Conservation (phyloP, 2,888 invertebrate genomes). For the Uloborus plumipes region DNA sequence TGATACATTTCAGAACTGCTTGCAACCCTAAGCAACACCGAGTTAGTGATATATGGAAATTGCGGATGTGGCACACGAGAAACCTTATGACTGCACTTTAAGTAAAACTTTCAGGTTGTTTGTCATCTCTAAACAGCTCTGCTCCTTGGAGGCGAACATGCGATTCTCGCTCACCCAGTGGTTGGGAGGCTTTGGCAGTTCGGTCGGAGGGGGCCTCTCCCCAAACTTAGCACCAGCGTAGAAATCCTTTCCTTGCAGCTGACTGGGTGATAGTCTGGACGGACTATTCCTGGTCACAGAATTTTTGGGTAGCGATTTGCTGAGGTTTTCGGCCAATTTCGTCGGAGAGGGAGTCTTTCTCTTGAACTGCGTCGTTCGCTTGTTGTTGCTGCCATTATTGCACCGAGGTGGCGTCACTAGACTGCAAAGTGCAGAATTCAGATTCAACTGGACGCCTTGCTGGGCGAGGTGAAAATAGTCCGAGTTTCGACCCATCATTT, state of each 20-base stretch:
- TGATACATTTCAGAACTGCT: too few relatives aligned
- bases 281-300: conserved; percentile 46
- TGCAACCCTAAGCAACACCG: conserved; percentile 43
- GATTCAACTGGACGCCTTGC: conserved; percentile 42
- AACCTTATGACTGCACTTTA: conserved; percentile 60
- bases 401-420: conserved; percentile 52
- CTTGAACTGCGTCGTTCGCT: conserved; percentile 22
- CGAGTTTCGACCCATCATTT: conserved; percentile 27
- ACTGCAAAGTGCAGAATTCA: conserved; percentile 39
- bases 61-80: conserved; percentile 40
- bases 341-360: conserved; percentile 18
- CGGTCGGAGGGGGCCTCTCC: conserved; percentile 83
- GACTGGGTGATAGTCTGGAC: conserved; percentile 60
- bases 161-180: conserved; percentile 78
- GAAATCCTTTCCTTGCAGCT: conserved; percentile 34
- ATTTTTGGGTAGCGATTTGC: conserved; percentile 42
- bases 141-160: conserved; percentile 10
- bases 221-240: conserved; percentile 85
- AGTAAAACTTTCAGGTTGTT: conserved; percentile 57
- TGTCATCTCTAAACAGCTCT: conserved; percentile 60
- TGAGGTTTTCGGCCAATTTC: conserved; percentile 21
- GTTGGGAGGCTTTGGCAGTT: conserved; percentile 83
- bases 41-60: conserved; percentile 9
- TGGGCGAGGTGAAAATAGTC: conserved; percentile 45
- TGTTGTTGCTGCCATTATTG: conserved; percentile 6